Evolutionary conservation across 2,888 invertebrate species (phyloP).

Genomic region (Holacanthella duospinosa): DNA sequence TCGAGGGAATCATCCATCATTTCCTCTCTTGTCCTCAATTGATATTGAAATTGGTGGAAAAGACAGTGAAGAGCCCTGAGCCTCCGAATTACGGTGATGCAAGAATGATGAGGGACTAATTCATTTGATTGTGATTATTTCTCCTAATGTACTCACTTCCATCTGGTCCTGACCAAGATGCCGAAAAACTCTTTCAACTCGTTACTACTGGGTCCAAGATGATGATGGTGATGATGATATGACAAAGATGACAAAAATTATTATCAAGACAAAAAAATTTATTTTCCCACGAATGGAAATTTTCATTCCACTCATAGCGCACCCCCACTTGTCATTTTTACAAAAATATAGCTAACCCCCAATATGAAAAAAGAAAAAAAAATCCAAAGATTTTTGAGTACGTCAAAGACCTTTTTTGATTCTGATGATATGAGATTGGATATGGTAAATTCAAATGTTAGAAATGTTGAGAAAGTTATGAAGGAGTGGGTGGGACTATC

Average conservation of each 20-base stretch:
- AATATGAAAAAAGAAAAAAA: constrained; percentile 4
- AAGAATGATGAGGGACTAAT: background rate
- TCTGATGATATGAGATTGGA: too few relatives aligned
- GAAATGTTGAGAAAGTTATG: too few relatives aligned
- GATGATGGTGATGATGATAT: constrained; percentile 36
- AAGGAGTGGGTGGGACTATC: too few relatives aligned
- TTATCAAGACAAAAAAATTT: constrained; percentile 35
- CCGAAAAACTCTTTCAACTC: too few relatives aligned
- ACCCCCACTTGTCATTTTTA: background rate
- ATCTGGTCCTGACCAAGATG: too few relatives aligned
- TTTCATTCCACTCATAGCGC: constrained; percentile 21
- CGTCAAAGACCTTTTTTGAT: background rate
- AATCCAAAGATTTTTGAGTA: background rate
- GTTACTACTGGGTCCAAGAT: too few relatives aligned
- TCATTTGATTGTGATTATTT: too few relatives aligned
- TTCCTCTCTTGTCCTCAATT: background rate
- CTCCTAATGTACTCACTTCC: too few relatives aligned
- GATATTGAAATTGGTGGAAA: background rate
- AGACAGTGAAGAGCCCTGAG: background rate
- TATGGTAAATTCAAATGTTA: too few relatives aligned
- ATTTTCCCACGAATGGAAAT: constrained; percentile 38
- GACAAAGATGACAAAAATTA: constrained; percentile 38
- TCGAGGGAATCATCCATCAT: background rate
- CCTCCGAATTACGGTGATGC: constrained; percentile 18
- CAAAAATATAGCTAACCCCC: background rate